Percentiles rank a stretch among this genome's conserved stretches.
These are phyloP conservation scores for Rhabdomys pumilio DNA, from an alignment of 2,797 vertebrate species.

Conservation along the genomic window DNA sequence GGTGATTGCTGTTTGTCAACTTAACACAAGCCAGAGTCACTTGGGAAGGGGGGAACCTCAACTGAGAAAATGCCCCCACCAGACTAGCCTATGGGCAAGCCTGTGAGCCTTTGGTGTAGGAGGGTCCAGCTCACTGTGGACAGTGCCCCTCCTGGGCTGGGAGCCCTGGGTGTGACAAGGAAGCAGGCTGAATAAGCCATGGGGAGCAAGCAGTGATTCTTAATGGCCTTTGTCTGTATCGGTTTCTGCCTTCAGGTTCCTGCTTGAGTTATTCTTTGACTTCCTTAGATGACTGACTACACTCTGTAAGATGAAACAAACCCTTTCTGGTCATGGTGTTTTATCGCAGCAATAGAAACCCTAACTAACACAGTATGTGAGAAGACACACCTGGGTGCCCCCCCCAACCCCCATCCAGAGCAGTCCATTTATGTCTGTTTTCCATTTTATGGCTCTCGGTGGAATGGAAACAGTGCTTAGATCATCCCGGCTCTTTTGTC, in stretches of 20 bases:
- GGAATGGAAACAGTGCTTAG: no score
- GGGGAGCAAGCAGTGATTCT: background rate
- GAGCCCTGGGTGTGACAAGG: background rate
- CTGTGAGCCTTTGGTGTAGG: background rate
- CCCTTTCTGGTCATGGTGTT: background rate
- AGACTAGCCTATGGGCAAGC: background rate
- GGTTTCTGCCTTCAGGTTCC: background rate
- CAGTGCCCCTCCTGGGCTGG: background rate
- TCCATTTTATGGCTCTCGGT: background rate
- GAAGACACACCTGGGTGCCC: background rate
- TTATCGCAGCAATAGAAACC: background rate
- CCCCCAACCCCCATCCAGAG: background rate
- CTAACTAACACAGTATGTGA: background rate
- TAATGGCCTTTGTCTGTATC: background rate
- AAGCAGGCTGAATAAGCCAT: background rate
- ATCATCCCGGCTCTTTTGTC: accelerated
- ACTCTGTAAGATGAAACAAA: background rate
- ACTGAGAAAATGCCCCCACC: background rate
- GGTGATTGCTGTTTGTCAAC: background rate
- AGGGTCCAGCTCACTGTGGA: background rate
- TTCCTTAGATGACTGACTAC: background rate
- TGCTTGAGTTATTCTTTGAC: background rate
- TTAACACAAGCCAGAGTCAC: background rate
- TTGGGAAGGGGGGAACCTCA: background rate
- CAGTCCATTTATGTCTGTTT: background rate